These are phyloP conservation scores for Tuberolachnus salignus DNA, from an alignment of 2,888 invertebrate species.

Conservation along the genomic window DNA sequence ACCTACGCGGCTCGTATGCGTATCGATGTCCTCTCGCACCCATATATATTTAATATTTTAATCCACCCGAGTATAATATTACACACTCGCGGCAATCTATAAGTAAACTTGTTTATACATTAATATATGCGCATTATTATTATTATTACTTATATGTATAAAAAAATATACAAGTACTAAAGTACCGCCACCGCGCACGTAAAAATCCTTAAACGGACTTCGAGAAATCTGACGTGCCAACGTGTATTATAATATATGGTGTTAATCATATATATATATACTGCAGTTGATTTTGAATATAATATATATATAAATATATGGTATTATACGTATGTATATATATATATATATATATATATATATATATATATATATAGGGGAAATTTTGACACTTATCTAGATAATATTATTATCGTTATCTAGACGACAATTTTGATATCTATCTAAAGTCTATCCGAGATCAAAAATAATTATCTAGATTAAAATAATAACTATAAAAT, in stretches of 20 bases:
- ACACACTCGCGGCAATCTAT: constrained; percentile 12
- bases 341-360: no score
- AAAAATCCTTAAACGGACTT: not conserved
- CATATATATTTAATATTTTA: constrained; percentile 1
- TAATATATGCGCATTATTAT: constrained; percentile 23
- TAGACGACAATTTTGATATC: no score
- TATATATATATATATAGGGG: no score
- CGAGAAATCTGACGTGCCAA: not conserved
- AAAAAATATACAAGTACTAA: not conserved
- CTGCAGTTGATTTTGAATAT: no score
- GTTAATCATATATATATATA: constrained; percentile 8
- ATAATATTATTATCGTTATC: no score
- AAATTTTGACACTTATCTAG: no score
- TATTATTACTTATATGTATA: not conserved
- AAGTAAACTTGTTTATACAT: constrained; percentile 36
- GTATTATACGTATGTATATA: not conserved
- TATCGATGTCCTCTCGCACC: constrained; percentile 7
- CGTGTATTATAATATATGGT: not conserved
- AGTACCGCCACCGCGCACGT: not conserved
- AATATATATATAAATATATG: not conserved
- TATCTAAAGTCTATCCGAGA: no score
- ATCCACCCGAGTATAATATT: constrained; percentile 35
- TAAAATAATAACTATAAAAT: no score
- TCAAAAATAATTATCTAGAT: no score
- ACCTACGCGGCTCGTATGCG: not conserved